phyloP scores from a whole-genome alignment of 2,113 vertebrate genomes.

The Oreotragus oreotragus region DNA sequence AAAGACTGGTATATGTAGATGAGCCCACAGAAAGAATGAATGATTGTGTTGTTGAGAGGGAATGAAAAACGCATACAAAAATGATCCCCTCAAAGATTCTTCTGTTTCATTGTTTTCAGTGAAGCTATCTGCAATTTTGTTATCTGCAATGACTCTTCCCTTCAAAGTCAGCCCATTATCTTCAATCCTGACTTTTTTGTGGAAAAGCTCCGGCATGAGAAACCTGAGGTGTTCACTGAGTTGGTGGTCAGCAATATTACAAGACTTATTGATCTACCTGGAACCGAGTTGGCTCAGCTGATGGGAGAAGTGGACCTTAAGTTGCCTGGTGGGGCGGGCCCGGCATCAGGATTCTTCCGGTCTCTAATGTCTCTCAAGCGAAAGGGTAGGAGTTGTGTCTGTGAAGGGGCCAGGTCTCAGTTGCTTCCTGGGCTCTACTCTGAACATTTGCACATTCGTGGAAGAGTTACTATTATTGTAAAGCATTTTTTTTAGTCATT shows the following conservation, averaged over 20 bases:
- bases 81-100: neutral
- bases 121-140: conserved; percentile 89
- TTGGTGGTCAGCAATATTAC: conserved; percentile 96
- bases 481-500: neutral
- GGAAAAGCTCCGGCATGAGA: conserved; percentile 97
- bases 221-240: conserved; percentile 92
- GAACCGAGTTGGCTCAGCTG: conserved; percentile 92
- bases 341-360: conserved; percentile 90
- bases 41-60: neutral
- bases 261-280: conserved; percentile 94
- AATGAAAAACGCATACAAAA: neutral
- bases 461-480: neutral
- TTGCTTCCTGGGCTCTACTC: neutral
- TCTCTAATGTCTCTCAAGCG: conserved; percentile 95
- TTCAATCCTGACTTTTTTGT: conserved; percentile 99
- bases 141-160: conserved; percentile 87
- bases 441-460: neutral
- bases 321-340: conserved; percentile 81
- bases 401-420: neutral
- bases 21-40: neutral
- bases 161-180: conserved; percentile 87
- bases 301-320: conserved; percentile 93
- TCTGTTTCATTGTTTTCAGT: conserved; percentile 72
- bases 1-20: neutral
- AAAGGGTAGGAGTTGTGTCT: conserved; percentile 85